Evolutionary conservation across 1,140 invertebrate genomes (phyloP).

Genomic region (Meteorus sp.): DNA sequence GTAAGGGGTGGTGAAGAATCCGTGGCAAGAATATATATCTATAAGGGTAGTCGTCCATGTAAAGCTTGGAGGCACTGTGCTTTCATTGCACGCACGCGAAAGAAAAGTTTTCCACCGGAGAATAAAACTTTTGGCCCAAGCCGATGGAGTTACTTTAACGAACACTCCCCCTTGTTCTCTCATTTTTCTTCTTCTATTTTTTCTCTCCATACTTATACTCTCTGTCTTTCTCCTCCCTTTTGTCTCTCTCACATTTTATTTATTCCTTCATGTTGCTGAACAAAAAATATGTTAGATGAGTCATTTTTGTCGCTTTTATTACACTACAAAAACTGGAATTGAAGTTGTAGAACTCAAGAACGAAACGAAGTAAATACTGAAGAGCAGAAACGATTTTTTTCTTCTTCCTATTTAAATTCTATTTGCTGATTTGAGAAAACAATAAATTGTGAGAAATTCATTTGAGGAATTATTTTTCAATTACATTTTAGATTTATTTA

Average conservation of each 20-base stretch:
- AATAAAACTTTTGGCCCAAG: conserved; percentile 19
- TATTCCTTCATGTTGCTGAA: not conserved
- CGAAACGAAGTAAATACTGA: not conserved
- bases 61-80: too few species aligned
- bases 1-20: too few species aligned
- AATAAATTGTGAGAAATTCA: too few species aligned
- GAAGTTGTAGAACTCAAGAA: too few species aligned
- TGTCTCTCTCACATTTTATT: not conserved
- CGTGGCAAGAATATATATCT: too few species aligned
- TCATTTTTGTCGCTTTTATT: conserved; percentile 11
- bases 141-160: conserved; percentile 20
- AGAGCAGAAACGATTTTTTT: too few species aligned
- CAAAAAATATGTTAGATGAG: conserved; percentile 5
- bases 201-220: not conserved
- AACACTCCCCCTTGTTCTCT: conserved; percentile 7
- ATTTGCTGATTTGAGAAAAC: too few species aligned
- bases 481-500: too few species aligned
- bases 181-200: conserved; percentile 3
- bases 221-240: conserved; percentile 1
- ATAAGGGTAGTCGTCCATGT: too few species aligned
- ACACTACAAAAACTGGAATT: not conserved
- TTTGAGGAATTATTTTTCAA: too few species aligned
- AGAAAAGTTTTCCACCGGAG: conserved; percentile 13
- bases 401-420: too few species aligned
- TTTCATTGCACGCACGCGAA: too few species aligned